Conservation (phyloP, 2,888 invertebrate species). For the Cephalotes varians region DNA sequence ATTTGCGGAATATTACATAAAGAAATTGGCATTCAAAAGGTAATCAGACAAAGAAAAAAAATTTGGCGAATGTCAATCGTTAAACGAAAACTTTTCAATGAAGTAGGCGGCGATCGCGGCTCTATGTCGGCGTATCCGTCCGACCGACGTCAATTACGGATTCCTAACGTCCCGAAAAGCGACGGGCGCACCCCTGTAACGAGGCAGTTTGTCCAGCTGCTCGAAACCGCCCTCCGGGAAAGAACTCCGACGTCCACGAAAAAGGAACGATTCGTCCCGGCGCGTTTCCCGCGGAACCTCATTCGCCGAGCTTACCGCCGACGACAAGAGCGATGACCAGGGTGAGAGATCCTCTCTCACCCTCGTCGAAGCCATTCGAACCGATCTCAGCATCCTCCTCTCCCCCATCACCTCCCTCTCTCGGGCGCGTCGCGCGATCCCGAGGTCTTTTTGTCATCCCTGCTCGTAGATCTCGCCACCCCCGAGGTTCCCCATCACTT, state of each 20-base stretch:
- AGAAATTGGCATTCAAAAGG: neutral
- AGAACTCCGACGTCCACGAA: constrained; percentile 57
- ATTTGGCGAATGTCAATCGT: constrained; percentile 31
- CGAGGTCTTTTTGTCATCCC: constrained; percentile 79
- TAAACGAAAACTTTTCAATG: constrained; percentile 50
- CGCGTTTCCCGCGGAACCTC: constrained; percentile 55
- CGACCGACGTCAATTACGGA: constrained; percentile 57
- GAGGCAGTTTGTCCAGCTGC: constrained; percentile 58
- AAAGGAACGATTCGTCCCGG: constrained; percentile 52
- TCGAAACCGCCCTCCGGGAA: constrained; percentile 55
- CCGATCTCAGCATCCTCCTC: constrained; percentile 72
- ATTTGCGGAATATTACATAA: neutral
- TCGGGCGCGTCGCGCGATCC: constrained; percentile 52
- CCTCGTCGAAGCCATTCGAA: constrained; percentile 64
- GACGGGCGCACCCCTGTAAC: constrained; percentile 47
- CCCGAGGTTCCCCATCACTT: constrained; percentile 74
- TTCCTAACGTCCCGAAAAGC: constrained; percentile 57
- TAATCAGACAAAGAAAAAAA: constrained; percentile 3
- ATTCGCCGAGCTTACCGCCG: constrained; percentile 56
- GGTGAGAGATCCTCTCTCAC: constrained; percentile 64
- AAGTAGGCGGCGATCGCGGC: constrained; percentile 31
- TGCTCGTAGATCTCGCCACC: constrained; percentile 78
- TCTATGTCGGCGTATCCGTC: constrained; percentile 35
- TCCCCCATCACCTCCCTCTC: constrained; percentile 64
- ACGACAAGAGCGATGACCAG: constrained; percentile 69